phyloP scores from a whole-genome alignment of 2,888 invertebrate genomes.

The Chrysopilus asiliformis region DNA sequence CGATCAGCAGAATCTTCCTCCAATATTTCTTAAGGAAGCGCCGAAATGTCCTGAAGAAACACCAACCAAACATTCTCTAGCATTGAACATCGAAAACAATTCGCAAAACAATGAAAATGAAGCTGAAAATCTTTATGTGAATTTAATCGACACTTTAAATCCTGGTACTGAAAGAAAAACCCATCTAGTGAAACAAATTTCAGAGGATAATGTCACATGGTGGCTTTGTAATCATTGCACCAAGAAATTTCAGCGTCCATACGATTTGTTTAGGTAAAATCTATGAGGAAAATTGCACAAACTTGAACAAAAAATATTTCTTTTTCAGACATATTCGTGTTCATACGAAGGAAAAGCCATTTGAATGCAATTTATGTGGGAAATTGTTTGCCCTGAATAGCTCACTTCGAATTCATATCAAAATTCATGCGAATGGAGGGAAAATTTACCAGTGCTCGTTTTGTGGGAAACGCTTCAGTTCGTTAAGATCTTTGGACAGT shows the following conservation, averaged over 20 bases:
- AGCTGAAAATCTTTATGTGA: no score
- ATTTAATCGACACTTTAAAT: no score
- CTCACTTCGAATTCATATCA: conserved; percentile 4
- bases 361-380: conserved; percentile 18
- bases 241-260: conserved; percentile 21
- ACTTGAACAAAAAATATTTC: not conserved
- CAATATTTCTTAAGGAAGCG: no score
- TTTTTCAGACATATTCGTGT: conserved; percentile 23
- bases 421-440: conserved; percentile 5
- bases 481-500: conserved; percentile 1
- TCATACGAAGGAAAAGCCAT: conserved; percentile 22
- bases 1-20: no score
- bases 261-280: conserved; percentile 22
- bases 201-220: no score
- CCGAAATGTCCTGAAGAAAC: no score
- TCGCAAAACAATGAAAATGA: no score
- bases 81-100: no score
- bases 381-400: conserved; percentile 5
- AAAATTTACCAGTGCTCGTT: conserved; percentile 3
- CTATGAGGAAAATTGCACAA: not conserved
- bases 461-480: conserved; percentile 5
- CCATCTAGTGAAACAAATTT: no score
- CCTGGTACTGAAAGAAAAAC: no score
- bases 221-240: no score
- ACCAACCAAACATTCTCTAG: no score